Base-by-base conservation (phyloP, 1,140 invertebrate genomes). In the Diuraphis noxia region DNA sequence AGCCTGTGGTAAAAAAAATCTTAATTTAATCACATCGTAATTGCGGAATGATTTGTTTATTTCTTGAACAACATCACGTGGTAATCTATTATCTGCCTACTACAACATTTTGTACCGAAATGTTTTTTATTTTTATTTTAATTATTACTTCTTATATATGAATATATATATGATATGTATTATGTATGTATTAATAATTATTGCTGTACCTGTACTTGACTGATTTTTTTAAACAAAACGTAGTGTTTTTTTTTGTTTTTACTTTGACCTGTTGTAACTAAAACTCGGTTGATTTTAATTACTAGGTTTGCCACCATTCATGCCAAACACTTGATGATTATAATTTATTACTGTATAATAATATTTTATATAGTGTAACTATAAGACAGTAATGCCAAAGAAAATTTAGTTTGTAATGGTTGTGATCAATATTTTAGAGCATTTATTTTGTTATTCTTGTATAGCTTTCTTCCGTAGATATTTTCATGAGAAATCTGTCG, bases 361-460 rank as follows among this genome's bases (percentile, higher is more conserved):
- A 36, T 63, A 63, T 88, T 40, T 88, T 38, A 63, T 30, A 30
- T 30, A 30, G 23, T 36, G 36, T 88, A 88, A 56, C 36, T 40
- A 86, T 88, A 88, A 88, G 86, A 56, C 86, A 86, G 49, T 88
- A 88, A 88, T 63, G 38, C 86, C 86, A 88, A 88, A 88, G 86
- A 88, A 88, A 63, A 56, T 40, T 56, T 88, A 88, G 86, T 88
- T 88, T n/a, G 49, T 88, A 88, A 88, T 88, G 86, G 49, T 88
- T 88, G 86, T 88, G 86, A 88, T 88, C 49, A 2, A 56, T 56
- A 88, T 63, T 63, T 88, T 88, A 88, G 86, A 88, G 86, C 86
- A 63, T 88, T 88, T 88, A 88, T 88, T 88, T 88, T 88, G 86
- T 88, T 88, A 88, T 88, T 88, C 86, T 88, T 88, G 86, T 88